A percentile compares a stretch with the other conserved stretches of the same genome.
phyloP scores from a whole-genome alignment of 2,797 vertebrate genomes.

The Anabacerthia variegaticeps region DNA sequence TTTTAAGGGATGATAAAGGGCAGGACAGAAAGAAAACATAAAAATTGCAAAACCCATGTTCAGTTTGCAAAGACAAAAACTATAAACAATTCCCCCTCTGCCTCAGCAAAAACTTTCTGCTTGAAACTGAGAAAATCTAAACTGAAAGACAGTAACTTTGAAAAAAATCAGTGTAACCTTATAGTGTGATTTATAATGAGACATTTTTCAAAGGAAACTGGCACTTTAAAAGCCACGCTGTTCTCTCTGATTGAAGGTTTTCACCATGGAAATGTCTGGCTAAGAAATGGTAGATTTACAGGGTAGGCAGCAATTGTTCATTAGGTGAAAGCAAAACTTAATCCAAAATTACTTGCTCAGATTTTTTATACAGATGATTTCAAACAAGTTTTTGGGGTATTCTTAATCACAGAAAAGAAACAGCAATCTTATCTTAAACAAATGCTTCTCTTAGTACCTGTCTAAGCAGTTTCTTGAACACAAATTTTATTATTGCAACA shows the following conservation, averaged over 20 bases:
- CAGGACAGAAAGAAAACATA: background rate
- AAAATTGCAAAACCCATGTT: background rate
- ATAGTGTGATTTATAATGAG: conserved; percentile 21
- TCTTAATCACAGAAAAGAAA: background rate
- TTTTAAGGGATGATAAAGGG: background rate
- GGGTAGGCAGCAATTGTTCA: background rate
- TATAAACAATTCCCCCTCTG: background rate
- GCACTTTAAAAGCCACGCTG: background rate
- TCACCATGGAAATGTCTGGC: background rate
- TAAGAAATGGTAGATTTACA: conserved; percentile 4
- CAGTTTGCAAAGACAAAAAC: background rate
- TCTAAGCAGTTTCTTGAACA: background rate
- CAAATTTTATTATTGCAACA: background rate
- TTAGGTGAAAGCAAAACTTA: conserved; percentile 20
- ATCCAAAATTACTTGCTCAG: background rate
- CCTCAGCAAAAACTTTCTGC: background rate
- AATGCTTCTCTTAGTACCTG: background rate
- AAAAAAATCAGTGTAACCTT: background rate
- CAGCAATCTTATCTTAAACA: background rate
- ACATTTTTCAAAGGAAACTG: background rate
- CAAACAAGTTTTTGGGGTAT: background rate
- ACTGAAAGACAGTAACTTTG: background rate
- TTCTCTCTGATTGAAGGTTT: conserved; percentile 16
- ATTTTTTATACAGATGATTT: background rate
- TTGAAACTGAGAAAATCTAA: conserved; percentile 1